A percentile compares a stretch with the other conserved stretches of the same genome.
Evolutionary conservation across 2,113 vertebrate species (phyloP).

Genomic region (Heteronetta atricapilla): DNA sequence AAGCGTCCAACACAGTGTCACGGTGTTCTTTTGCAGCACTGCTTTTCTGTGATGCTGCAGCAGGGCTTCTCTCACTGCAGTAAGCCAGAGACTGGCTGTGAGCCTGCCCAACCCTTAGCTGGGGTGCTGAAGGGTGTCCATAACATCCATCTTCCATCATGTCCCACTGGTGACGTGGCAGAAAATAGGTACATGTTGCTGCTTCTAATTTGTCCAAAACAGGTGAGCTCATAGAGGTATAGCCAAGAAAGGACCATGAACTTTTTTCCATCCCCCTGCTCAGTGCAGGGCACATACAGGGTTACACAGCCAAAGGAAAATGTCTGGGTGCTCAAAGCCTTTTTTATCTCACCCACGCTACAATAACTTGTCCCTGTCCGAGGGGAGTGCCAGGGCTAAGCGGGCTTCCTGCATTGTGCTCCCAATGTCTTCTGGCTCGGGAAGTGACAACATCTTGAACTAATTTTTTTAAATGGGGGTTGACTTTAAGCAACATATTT

Average conservation of each 20-base stretch:
- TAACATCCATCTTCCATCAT: not conserved
- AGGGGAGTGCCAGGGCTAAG: not conserved
- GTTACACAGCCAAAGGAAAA: not conserved
- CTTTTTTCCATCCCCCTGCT: not conserved
- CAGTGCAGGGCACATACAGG: not conserved
- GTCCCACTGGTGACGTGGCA: not conserved
- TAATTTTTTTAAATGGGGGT: conserved; percentile 56
- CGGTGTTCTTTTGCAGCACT: not conserved
- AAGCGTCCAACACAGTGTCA: not conserved
- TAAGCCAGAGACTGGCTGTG: not conserved
- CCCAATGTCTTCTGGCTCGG: conserved; percentile 34
- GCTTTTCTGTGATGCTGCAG: not conserved
- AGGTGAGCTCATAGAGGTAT: not conserved
- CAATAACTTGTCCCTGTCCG: not conserved
- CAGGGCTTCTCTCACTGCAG: not conserved
- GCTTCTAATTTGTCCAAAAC: not conserved
- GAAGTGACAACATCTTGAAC: conserved; percentile 69
- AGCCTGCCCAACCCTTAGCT: not conserved
- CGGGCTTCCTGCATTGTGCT: conserved; percentile 30
- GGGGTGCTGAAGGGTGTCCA: not conserved
- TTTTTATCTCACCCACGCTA: conserved; percentile 18
- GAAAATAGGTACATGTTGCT: not conserved
- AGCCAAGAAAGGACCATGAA: not conserved
- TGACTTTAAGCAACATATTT: conserved; percentile 58
- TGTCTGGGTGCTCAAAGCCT: conserved; percentile 13